Evolutionary conservation across 1,140 invertebrate species (phyloP), one percentile per base, ranked within the genome.

Genomic region (Thaumetopoea pityocampa): DNA sequence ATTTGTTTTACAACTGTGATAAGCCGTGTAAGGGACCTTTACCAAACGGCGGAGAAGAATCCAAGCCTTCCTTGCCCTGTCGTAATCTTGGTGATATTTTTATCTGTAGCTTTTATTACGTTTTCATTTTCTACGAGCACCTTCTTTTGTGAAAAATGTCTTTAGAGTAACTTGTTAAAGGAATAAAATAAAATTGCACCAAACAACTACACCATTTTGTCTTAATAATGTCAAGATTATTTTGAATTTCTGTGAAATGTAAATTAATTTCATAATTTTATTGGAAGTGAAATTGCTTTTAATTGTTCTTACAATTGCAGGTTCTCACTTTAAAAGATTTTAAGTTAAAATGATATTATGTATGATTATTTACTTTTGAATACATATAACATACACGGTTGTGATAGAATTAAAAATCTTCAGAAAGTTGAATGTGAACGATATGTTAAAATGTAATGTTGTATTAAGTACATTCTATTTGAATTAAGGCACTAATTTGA

Each of bases 81-180:
- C 49, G 35, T 67, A 67, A 67, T 65, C 63, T 51, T 61, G 41
- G 58, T 56, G 48, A 62, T 68, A 53, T 58, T 71, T 68, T 68
- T 67, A 61, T 60, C 42, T 35, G 32, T 49, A 49, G 50, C 45
- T 65, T 70, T 67, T 70, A 70, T 62, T 58, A 53, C 36, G 45
- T 58, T 60, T 56, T 59, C 52, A 60, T 56, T 63, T 63, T 64
- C 51, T 60, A 54, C 23, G 47, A 50, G 9, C 27, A 32, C 17
- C 47, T 34, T 22, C 28, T 27, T 38, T 33, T 26, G 24, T 26
- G 19, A 28, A 15, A 34, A 29, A 24, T 28, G 22, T 32, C 29
- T 46, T 41, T 23, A 22, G 32, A 12, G 17, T n/a, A 19, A 45
- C 36, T 51, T 51, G 40, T 46, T 45, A 41, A 45, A 37, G 42